These are phyloP conservation scores for Microhierax caerulescens DNA, from an alignment of 2,797 vertebrate genomes.

Conservation along the genomic window DNA sequence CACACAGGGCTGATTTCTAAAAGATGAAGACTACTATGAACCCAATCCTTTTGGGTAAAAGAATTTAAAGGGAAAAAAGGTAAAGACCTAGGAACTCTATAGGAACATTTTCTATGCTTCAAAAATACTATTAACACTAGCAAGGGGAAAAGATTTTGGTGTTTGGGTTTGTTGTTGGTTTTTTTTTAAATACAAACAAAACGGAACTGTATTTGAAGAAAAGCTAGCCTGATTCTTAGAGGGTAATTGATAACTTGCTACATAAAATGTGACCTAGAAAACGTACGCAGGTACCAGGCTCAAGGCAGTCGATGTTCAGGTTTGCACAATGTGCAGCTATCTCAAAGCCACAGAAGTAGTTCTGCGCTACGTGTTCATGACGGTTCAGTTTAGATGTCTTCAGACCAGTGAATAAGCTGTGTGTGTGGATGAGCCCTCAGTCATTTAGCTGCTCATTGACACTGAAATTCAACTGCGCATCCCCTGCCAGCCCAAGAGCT, in stretches of 20 bases:
- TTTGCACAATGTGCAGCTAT: neutral
- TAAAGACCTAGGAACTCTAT: neutral
- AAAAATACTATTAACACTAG: neutral
- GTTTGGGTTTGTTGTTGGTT: no score
- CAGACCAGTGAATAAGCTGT: neutral
- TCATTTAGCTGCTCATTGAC: conserved; percentile 54
- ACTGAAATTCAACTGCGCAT: conserved; percentile 36
- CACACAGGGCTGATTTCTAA: neutral
- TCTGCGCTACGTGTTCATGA: neutral
- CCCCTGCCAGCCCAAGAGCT: conserved; percentile 45
- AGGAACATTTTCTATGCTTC: neutral
- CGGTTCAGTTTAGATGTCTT: neutral
- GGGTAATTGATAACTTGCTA: neutral
- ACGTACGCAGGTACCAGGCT: neutral
- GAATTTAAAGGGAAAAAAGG: neutral
- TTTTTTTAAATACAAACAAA: neutral
- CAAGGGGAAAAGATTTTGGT: neutral
- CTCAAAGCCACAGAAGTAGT: neutral
- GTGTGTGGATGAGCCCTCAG: conserved; percentile 8
- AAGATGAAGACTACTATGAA: neutral
- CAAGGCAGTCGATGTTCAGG: neutral
- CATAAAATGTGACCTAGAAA: neutral
- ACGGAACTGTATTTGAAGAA: neutral
- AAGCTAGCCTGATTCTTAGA: neutral
- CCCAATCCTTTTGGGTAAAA: neutral